Conservation (phyloP, 2,888 invertebrate species). For the Himalopsyche japonica region DNA sequence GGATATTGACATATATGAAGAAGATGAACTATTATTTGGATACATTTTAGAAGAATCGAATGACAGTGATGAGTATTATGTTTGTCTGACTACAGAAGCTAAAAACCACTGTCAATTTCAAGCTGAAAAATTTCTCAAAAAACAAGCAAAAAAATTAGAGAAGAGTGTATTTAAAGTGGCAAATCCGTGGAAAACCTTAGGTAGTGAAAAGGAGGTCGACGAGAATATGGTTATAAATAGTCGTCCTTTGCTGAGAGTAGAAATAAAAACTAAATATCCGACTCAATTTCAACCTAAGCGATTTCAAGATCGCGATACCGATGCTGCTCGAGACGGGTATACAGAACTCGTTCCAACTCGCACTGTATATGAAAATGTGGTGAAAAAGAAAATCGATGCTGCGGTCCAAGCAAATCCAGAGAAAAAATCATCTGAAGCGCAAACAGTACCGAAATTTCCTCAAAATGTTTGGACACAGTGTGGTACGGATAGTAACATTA, state of each 20-base stretch:
- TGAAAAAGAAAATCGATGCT: conserved; percentile 61
- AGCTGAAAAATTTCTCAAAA: conserved; percentile 58
- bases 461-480: conserved; percentile 73
- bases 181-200: conserved; percentile 63
- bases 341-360: conserved; percentile 66
- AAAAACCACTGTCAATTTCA: conserved; percentile 59
- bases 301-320: conserved; percentile 60
- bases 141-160: conserved; percentile 61
- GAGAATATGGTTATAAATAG: conserved; percentile 57
- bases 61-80: conserved; percentile 69
- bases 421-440: conserved; percentile 57
- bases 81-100: conserved; percentile 64
- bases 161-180: conserved; percentile 62
- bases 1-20: conserved; percentile 50
- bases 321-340: conserved; percentile 68
- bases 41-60: conserved; percentile 67
- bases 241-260: conserved; percentile 67
- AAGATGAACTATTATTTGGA: conserved; percentile 63
- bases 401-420: conserved; percentile 63
- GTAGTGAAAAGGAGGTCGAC: conserved; percentile 68
- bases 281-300: conserved; percentile 51
- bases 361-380: conserved; percentile 61
- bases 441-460: conserved; percentile 70
- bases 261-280: conserved; percentile 68
- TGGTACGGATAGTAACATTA: conserved; percentile 48